These are phyloP conservation scores for Trogon melanurus DNA, from an alignment of 2,113 vertebrate species.

Conservation along the genomic window DNA sequence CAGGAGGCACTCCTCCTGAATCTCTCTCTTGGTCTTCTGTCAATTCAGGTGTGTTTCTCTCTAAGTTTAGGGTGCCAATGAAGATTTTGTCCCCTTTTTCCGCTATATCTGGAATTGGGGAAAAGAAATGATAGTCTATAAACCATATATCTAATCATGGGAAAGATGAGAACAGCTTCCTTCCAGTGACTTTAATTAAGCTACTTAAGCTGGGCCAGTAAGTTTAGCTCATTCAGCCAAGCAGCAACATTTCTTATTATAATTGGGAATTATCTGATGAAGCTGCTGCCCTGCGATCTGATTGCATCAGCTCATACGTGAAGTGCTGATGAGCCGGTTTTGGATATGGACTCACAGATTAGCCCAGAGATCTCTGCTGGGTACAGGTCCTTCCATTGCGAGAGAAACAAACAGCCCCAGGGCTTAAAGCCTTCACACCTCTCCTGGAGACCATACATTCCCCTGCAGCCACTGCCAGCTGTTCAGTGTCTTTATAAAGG, in stretches of 20 bases:
- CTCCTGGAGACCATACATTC: background rate
- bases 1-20: background rate
- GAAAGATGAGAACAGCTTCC: background rate
- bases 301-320: background rate
- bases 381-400: background rate
- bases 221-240: constrained; percentile 12
- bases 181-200: constrained; percentile 18
- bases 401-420: background rate
- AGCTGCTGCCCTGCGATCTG: background rate
- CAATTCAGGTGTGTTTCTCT: background rate
- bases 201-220: background rate
- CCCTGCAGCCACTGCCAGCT: background rate
- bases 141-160: background rate
- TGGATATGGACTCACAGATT: background rate
- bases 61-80: background rate
- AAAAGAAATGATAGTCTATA: background rate
- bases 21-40: background rate
- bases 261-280: constrained; percentile 3
- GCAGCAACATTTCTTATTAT: background rate
- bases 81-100: background rate
- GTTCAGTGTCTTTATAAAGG: background rate
- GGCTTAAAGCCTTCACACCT: background rate
- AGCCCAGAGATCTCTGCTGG: background rate
- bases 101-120: background rate
- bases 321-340: constrained; percentile 45